Evolutionary conservation across 2,888 invertebrate genomes (phyloP), one percentile per base, ranked within the genome.

Genomic region (Bellardia bayeri): DNA sequence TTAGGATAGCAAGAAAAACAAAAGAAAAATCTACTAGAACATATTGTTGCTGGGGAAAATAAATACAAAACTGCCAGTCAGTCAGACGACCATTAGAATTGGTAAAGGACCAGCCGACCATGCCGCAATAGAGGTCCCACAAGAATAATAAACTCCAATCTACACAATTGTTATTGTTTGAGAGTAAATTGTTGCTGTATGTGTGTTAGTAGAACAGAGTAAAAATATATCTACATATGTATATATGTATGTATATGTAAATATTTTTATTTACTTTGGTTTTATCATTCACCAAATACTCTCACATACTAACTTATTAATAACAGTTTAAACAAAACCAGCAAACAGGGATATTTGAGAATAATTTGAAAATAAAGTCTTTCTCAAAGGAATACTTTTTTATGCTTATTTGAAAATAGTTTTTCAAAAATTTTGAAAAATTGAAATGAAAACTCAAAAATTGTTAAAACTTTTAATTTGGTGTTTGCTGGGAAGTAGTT

Each of bases 141-240:
- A 61, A 75, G 63, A 61, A 82, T 82, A 82, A 75, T 82, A 82
- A 82, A 82, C 68, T 75, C 42, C 69, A 30, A 45, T 61, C 64
- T 61, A 68, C n/a, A 45, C 23, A 71, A 56, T 82, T 82, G 74
- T 74, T 54, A 80, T n/a, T 58, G 74, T 72, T 49, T n/a, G 54
- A n/a, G 16, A 16, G 56, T 51, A 51, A 13, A n/a, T 51, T 13
- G 3, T 11, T 6, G 37, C 45, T 51, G 16, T 58, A 58, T 66
- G 49, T 81, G 71, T 80, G 71, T 79, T 79, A 58, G 58, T 33
- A 58, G 30, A 58, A 13, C 30, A 58, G 3, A 13, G 51, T 3
- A 23, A 51, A 51, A 51, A 51, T n/a, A n/a, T 51, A n/a, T n/a
- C n/a, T n/a, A n/a, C n/a, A n/a, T n/a, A 23, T 23, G 23, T 23